Conservation (phyloP, 2,888 invertebrate species). For the Spicauda simplicius region DNA sequence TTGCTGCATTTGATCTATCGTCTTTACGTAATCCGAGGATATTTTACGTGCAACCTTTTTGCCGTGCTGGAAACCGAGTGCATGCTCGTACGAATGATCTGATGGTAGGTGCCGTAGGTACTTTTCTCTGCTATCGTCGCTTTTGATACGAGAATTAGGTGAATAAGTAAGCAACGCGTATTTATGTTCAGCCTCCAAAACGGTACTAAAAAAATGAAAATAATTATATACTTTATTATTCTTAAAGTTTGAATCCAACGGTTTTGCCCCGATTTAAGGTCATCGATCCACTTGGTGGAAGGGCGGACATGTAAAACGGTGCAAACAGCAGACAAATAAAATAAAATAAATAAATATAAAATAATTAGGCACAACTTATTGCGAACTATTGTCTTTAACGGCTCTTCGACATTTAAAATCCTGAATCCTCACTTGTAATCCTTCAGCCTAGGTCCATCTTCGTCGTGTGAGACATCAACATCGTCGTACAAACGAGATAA, state of each 20-base stretch:
- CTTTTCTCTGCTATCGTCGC: constrained; percentile 49
- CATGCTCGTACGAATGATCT: constrained; percentile 52
- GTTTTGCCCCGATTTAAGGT: too few relatives aligned
- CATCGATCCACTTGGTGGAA: too few relatives aligned
- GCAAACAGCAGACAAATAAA: too few relatives aligned
- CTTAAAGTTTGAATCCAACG: too few relatives aligned
- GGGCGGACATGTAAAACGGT: too few relatives aligned
- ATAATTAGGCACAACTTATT: too few relatives aligned
- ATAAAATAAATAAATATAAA: too few relatives aligned
- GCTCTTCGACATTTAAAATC: too few relatives aligned
- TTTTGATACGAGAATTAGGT: constrained; percentile 45
- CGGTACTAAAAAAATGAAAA: constrained; percentile 50
- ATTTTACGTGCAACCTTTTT: constrained; percentile 61
- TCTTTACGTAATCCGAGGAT: constrained; percentile 70
- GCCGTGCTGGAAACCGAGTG: constrained; percentile 63
- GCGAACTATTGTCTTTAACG: too few relatives aligned
- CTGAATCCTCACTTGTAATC: constrained; percentile 56
- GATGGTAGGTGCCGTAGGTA: constrained; percentile 49
- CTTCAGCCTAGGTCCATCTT: constrained; percentile 64
- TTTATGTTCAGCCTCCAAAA: constrained; percentile 46
- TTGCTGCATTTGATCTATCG: constrained; percentile 59
- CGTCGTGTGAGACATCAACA: constrained; percentile 37
- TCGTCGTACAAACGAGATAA: constrained; percentile 60
- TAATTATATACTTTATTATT: too few relatives aligned
- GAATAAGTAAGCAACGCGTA: constrained; percentile 56